phyloP scores from a whole-genome alignment of 2,888 invertebrate species.

The Polymixis flavicincta region DNA sequence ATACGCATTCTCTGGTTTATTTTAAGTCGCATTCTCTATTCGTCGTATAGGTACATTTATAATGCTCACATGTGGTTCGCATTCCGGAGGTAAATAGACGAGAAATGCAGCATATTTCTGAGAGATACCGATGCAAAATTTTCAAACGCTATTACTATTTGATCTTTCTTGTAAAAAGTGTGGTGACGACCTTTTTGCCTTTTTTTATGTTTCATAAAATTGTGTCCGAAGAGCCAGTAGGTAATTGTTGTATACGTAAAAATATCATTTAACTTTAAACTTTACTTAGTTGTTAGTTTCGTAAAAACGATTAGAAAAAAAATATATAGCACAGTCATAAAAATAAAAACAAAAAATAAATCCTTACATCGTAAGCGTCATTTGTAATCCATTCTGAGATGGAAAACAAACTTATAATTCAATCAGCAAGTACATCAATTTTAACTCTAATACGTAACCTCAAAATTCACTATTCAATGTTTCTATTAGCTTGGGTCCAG shows the following conservation, averaged over 20 bases:
- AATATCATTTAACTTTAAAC: neutral
- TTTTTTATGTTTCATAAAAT: neutral
- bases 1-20: constrained; percentile 45
- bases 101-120: constrained; percentile 1
- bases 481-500: constrained; percentile 46
- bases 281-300: constrained; percentile 10
- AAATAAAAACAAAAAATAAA: neutral
- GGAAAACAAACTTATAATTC: constrained; percentile 10
- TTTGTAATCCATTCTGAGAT: constrained; percentile 25
- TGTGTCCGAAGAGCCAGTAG: constrained; percentile 11
- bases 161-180: neutral
- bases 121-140: constrained; percentile 18
- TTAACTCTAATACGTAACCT: constrained; percentile 27
- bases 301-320: constrained; percentile 5
- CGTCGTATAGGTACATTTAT: constrained; percentile 11
- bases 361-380: constrained; percentile 8
- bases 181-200: neutral
- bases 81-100: constrained; percentile 26
- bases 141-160: neutral
- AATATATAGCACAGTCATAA: constrained; percentile 28
- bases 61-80: constrained; percentile 28
- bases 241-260: neutral
- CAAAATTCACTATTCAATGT: constrained; percentile 27
- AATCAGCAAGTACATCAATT: constrained; percentile 22
- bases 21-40: constrained; percentile 38